phyloP scores from a whole-genome alignment of 2,888 invertebrate species.

The Tenthredo scrophulariae region DNA sequence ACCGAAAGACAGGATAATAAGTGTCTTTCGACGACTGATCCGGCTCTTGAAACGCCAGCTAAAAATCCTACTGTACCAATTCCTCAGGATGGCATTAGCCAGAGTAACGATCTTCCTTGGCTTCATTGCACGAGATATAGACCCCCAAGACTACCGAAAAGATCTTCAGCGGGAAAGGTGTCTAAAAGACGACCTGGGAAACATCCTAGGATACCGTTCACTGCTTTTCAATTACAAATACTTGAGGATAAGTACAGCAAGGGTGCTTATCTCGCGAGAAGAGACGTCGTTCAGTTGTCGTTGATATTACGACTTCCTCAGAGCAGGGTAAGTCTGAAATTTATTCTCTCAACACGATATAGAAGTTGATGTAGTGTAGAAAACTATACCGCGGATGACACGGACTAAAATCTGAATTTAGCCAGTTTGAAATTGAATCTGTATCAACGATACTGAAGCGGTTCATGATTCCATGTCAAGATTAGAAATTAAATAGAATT shows the following conservation, averaged over 20 bases:
- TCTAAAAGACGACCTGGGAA: constrained; percentile 70
- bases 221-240: constrained; percentile 84
- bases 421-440: not conserved
- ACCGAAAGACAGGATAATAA: not conserved
- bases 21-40: not conserved
- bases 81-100: constrained; percentile 35
- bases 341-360: not conserved
- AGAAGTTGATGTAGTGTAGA: not conserved
- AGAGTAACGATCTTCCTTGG: constrained; percentile 79
- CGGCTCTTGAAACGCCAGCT: not conserved
- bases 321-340: constrained; percentile 81
- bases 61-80: not conserved
- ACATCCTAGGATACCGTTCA: constrained; percentile 85
- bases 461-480: not conserved
- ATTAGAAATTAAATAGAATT: not conserved
- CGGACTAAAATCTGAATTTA: not conserved
- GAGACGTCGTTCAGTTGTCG: constrained; percentile 84
- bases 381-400: not conserved
- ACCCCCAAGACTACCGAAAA: constrained; percentile 86
- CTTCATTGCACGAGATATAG: constrained; percentile 86
- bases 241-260: constrained; percentile 85
- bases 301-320: constrained; percentile 84
- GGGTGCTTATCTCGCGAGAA: constrained; percentile 86
- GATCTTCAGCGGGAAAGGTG: constrained; percentile 60
- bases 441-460: not conserved